phyloP scores from a whole-genome alignment of 1,140 invertebrate species.

The Musca vetustissima region DNA sequence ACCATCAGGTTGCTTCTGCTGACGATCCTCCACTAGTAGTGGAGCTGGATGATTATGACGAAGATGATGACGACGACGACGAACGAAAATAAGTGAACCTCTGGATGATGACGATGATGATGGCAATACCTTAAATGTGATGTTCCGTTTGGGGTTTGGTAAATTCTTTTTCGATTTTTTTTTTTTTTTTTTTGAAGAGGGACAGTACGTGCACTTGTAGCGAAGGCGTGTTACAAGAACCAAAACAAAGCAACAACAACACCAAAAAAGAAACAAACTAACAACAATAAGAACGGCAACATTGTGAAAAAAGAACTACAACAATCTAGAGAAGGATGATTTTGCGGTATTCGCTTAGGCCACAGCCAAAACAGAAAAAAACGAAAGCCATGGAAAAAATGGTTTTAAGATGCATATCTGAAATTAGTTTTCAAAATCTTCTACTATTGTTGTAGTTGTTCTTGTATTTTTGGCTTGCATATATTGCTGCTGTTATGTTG shows the following conservation, averaged over 20 bases:
- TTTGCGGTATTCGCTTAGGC: too few relatives aligned
- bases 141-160: neutral
- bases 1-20: slow-evolving; percentile 15
- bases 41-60: too few relatives aligned
- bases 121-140: slow-evolving; percentile 11
- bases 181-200: neutral
- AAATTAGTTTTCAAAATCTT: slow-evolving; percentile 26
- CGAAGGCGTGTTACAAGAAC: slow-evolving; percentile 14
- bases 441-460: slow-evolving; percentile 21
- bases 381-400: slow-evolving; percentile 1
- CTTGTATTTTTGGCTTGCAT: slow-evolving; percentile 25
- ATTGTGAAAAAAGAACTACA: too few relatives aligned
- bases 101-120: slow-evolving; percentile 7
- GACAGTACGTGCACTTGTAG: slow-evolving; percentile 18
- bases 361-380: neutral
- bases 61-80: too few relatives aligned
- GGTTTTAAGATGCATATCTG: slow-evolving; percentile 26
- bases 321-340: too few relatives aligned
- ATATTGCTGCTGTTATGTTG: slow-evolving; percentile 26
- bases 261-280: too few relatives aligned
- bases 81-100: neutral
- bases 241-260: too few relatives aligned
- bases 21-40: too few relatives aligned
- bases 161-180: neutral
- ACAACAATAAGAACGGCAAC: neutral